A percentile compares a stretch with the other conserved stretches of the same genome.
Evolutionary conservation across 2,888 invertebrate genomes (phyloP).

Genomic region (Incurvaria masculella): DNA sequence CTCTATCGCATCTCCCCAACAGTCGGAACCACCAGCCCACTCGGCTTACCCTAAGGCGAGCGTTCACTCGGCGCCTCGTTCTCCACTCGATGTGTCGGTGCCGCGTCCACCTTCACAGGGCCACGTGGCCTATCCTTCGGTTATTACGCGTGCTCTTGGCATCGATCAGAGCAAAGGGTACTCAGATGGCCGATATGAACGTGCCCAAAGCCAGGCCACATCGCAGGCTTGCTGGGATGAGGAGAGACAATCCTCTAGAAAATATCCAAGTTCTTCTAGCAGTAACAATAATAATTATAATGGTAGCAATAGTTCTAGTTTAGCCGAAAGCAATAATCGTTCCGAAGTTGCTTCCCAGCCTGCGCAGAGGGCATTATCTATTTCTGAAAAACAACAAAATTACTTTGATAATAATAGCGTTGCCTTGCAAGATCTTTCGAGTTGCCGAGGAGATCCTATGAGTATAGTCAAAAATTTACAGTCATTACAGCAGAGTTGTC

Average conservation of each 20-base stretch:
- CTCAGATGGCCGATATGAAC: constrained; percentile 53
- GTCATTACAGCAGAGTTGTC: constrained; percentile 59
- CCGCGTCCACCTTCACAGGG: constrained; percentile 60
- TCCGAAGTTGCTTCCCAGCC: constrained; percentile 41
- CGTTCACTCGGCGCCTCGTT: constrained; percentile 59
- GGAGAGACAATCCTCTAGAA: constrained; percentile 46
- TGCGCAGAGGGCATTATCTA: constrained; percentile 42
- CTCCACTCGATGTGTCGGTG: constrained; percentile 68
- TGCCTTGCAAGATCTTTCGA: constrained; percentile 67
- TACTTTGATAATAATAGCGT: constrained; percentile 64
- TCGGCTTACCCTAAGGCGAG: constrained; percentile 36
- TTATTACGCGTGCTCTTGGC: constrained; percentile 72
- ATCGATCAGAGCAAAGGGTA: constrained; percentile 57
- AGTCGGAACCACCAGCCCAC: constrained; percentile 38
- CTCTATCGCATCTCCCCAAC: constrained; percentile 69
- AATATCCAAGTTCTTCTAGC: constrained; percentile 46
- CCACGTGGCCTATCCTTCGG: constrained; percentile 77
- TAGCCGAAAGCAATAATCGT: constrained; percentile 48
- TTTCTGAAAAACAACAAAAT: constrained; percentile 53
- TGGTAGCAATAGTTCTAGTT: constrained; percentile 30
- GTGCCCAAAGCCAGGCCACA: constrained; percentile 45
- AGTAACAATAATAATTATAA: constrained; percentile 37
- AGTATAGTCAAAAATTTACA: constrained; percentile 71
- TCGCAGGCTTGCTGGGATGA: constrained; percentile 59
- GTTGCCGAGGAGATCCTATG: constrained; percentile 74